These are phyloP conservation scores for Myanophis thanlyinensis DNA, from an alignment of 2,113 vertebrate species.

Conservation along the genomic window DNA sequence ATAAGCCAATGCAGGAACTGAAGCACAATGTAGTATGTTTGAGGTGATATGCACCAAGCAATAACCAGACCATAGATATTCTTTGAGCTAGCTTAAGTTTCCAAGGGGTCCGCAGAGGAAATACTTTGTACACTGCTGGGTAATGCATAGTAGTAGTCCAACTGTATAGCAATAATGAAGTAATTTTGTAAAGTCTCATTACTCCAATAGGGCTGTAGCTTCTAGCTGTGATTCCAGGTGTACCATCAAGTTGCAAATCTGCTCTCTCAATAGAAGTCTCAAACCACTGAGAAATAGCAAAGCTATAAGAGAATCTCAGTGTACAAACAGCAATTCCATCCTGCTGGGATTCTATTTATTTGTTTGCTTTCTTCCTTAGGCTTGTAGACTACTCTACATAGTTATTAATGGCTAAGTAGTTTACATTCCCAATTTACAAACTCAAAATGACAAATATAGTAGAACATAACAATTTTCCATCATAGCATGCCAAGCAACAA, in stretches of 20 bases:
- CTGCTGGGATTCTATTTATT: neutral
- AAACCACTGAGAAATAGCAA: neutral
- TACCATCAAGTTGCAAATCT: neutral
- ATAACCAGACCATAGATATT: neutral
- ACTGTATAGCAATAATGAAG: neutral
- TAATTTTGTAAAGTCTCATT: neutral
- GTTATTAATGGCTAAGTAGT: neutral
- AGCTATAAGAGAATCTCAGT: neutral
- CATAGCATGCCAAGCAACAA: neutral
- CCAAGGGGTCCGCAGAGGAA: neutral
- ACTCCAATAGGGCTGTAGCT: neutral
- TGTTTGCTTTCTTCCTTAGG: neutral
- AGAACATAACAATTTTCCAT: neutral
- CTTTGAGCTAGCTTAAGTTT: neutral
- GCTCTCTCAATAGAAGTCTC: neutral
- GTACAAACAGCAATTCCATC: neutral
- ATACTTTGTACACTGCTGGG: neutral
- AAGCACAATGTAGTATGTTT: neutral
- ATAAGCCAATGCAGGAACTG: neutral
- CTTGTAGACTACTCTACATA: neutral
- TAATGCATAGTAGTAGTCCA: neutral
- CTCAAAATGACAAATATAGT: neutral
- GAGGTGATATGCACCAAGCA: neutral
- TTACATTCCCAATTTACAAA: neutral
- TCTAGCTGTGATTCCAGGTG: neutral